phyloP scores from a whole-genome alignment of 2,113 vertebrate species.

The Clarias magur region DNA sequence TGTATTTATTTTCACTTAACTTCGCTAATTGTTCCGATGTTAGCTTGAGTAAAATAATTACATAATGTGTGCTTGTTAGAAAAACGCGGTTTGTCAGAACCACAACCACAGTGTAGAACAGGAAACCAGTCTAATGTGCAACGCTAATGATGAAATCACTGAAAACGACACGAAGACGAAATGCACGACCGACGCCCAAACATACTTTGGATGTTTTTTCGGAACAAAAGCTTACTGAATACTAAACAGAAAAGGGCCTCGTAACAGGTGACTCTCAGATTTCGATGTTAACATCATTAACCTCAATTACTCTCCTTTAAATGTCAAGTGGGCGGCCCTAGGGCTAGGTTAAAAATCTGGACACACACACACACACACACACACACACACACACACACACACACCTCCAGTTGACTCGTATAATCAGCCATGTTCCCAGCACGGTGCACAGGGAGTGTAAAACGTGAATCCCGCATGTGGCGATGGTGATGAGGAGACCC shows the following conservation, averaged over 20 bases:
- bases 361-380: neutral
- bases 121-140: neutral
- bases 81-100: neutral
- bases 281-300: neutral
- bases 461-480: conserved; percentile 81
- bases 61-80: too few species aligned
- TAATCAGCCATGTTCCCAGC: conserved; percentile 84
- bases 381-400: conserved; percentile 57
- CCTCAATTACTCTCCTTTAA: neutral
- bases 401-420: conserved; percentile 80
- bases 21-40: too few species aligned
- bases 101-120: neutral
- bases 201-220: neutral
- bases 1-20: too few species aligned
- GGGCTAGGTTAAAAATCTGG: neutral
- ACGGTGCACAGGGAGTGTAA: conserved; percentile 84
- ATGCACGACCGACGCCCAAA: neutral
- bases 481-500: conserved; percentile 76
- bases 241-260: neutral
- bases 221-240: too few species aligned
- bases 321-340: neutral
- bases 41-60: too few species aligned
- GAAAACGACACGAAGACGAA: neutral
- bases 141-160: neutral
- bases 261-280: neutral